phyloP scores from a whole-genome alignment of 2,113 vertebrate genomes.

The Odontophorus gujanensis region DNA sequence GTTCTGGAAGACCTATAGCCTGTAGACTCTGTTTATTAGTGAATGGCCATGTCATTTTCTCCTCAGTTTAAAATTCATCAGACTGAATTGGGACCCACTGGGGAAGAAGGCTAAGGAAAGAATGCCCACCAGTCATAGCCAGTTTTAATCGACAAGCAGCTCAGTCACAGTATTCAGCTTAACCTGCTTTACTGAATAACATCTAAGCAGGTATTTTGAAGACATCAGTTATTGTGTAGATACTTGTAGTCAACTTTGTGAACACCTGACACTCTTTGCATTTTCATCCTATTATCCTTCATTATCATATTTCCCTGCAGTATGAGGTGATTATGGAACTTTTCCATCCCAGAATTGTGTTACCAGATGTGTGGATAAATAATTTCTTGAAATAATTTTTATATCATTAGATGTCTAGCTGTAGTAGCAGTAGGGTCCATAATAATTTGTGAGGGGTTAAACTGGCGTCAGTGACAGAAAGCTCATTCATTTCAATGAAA shows the following conservation, averaged over 20 bases:
- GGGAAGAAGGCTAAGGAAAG: neutral
- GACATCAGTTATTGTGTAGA: neutral
- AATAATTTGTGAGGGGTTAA: conserved; percentile 26
- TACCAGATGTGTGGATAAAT: neutral
- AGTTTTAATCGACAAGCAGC: neutral
- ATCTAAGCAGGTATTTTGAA: neutral
- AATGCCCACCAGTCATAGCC: neutral
- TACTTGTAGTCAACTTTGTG: neutral
- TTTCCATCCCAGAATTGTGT: neutral
- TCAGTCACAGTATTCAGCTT: neutral
- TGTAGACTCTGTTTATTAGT: neutral
- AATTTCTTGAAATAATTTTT: neutral
- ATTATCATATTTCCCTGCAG: neutral
- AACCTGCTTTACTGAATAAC: neutral
- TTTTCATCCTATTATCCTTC: neutral
- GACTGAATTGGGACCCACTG: neutral
- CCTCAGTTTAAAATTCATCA: neutral
- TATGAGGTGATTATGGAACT: neutral
- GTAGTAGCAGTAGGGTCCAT: neutral
- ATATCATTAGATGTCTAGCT: neutral
- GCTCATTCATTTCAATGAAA: conserved; percentile 55
- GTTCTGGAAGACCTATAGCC: neutral
- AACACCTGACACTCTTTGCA: neutral
- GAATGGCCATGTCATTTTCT: neutral
- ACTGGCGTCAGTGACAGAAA: conserved; percentile 7